phyloP scores from a whole-genome alignment of 2,113 vertebrate species.

The Seriola dumerili region DNA sequence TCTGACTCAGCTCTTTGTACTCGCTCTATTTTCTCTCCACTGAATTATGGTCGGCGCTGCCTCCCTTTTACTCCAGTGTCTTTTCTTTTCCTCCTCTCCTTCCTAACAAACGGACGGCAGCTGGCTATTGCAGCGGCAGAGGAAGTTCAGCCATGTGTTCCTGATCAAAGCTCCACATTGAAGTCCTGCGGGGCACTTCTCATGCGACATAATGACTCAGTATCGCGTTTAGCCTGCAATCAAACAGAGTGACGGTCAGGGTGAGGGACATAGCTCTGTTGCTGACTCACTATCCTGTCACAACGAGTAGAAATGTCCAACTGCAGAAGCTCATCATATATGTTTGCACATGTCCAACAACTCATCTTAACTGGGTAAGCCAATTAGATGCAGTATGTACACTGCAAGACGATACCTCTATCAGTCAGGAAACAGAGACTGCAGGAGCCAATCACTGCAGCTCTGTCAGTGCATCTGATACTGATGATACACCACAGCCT shows the following conservation, averaged over 20 bases:
- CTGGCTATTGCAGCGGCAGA: constrained; percentile 54
- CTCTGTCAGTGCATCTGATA: constrained; percentile 8
- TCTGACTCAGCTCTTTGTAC: not conserved
- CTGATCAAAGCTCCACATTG: constrained; percentile 65
- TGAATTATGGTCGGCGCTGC: constrained; percentile 14
- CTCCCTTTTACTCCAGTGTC: constrained; percentile 10
- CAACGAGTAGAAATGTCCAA: not conserved
- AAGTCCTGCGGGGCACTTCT: constrained; percentile 46
- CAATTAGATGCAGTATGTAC: not conserved
- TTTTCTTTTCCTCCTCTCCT: constrained; percentile 24
- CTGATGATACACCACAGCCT: constrained; percentile 7
- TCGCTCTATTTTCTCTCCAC: constrained; percentile 9
- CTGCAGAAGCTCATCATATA: not conserved
- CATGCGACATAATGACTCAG: constrained; percentile 45
- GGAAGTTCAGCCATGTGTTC: constrained; percentile 76
- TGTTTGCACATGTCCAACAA: not conserved
- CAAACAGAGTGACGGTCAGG: constrained; percentile 30
- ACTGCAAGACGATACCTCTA: not conserved
- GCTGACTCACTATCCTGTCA: constrained; percentile 7
- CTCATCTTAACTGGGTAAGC: not conserved
- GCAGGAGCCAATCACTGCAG: constrained; percentile 2
- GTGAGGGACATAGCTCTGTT: not conserved
- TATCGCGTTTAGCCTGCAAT: constrained; percentile 18
- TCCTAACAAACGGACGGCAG: constrained; percentile 61
- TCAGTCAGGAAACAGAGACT: constrained; percentile 17